Percentiles rank a stretch among this genome's conserved stretches.
phyloP scores from a whole-genome alignment of 2,888 invertebrate species.

The Eupeodes luniger region DNA sequence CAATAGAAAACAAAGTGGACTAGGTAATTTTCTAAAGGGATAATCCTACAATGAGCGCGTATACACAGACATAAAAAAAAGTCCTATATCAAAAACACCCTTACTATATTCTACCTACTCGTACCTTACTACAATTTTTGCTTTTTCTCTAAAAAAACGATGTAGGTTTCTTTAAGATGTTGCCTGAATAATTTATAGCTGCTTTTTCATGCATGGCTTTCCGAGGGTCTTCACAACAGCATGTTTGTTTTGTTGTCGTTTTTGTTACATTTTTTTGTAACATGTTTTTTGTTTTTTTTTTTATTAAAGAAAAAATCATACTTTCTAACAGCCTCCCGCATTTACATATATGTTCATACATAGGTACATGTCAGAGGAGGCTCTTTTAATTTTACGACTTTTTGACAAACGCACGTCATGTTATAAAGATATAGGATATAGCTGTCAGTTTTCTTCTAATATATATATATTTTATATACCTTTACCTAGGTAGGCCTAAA shows the following conservation, averaged over 20 bases:
- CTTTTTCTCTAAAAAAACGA: constrained; percentile 9
- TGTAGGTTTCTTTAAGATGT: constrained; percentile 67
- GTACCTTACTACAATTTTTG: not conserved
- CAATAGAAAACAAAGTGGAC: not conserved
- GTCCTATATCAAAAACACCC: not conserved
- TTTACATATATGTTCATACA: constrained; percentile 15
- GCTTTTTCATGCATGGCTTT: constrained; percentile 73
- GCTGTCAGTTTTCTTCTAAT: constrained; percentile 16
- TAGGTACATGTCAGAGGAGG: constrained; percentile 1
- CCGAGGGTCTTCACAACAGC: constrained; percentile 53
- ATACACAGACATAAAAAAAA: not conserved
- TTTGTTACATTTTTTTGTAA: constrained; percentile 28
- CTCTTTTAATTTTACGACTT: constrained; percentile 42
- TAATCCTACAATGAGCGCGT: constrained; percentile 10
- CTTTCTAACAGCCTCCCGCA: constrained; percentile 29
- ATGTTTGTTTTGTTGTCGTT: constrained; percentile 56
- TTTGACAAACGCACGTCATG: constrained; percentile 42
- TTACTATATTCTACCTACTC: not conserved
- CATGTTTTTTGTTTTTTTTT: not conserved
- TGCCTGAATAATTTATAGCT: constrained; percentile 72
- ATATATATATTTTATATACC: too few relatives aligned
- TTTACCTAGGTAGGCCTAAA: too few relatives aligned
- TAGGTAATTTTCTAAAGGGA: not conserved
- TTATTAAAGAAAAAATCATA: constrained; percentile 30
- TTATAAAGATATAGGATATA: constrained; percentile 1